These are phyloP conservation scores for Sciaenops ocellatus DNA, from an alignment of 2,797 vertebrate species.

Conservation along the genomic window DNA sequence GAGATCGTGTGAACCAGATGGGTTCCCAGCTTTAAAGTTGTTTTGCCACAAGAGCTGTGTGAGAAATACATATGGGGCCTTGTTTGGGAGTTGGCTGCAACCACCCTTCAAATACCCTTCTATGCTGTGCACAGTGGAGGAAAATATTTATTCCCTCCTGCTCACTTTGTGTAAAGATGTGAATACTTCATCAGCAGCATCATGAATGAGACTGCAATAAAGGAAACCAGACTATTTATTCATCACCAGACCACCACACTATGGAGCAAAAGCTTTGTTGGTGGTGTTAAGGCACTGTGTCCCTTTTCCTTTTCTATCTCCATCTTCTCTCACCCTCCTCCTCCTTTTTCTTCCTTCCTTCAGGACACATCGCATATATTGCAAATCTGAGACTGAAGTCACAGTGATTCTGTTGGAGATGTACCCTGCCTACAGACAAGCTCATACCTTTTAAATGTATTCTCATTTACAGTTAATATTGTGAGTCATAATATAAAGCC, in stretches of 20 bases:
- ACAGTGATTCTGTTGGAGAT: conserved; percentile 2
- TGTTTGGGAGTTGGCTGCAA: conserved; percentile 13
- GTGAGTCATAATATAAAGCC: conserved; percentile 12
- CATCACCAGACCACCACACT: conserved; percentile 15
- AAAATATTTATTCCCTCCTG: conserved; percentile 12
- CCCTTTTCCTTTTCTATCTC: background rate
- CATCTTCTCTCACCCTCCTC: background rate
- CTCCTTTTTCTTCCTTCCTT: background rate
- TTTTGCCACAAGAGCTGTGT: conserved; percentile 9
- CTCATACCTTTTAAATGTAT: conserved; percentile 30
- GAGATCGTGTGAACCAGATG: conserved; percentile 1
- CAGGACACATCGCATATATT: conserved; percentile 5
- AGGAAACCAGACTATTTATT: conserved; percentile 14
- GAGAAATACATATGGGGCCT: background rate
- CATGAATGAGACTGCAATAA: conserved; percentile 25
- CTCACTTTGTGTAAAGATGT: conserved; percentile 23
- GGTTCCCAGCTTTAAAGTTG: background rate
- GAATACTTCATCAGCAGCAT: conserved; percentile 34
- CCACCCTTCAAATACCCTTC: background rate
- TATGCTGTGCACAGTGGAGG: conserved; percentile 5
- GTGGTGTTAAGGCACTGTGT: background rate
- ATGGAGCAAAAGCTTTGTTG: background rate
- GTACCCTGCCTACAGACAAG: background rate
- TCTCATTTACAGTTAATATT: conserved; percentile 17
- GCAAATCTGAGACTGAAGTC: conserved; percentile 12